A percentile compares a stretch with the other conserved stretches of the same genome.
These are phyloP conservation scores for Gisinianus flammeolus DNA, from an alignment of 2,888 invertebrate genomes.

Conservation along the genomic window DNA sequence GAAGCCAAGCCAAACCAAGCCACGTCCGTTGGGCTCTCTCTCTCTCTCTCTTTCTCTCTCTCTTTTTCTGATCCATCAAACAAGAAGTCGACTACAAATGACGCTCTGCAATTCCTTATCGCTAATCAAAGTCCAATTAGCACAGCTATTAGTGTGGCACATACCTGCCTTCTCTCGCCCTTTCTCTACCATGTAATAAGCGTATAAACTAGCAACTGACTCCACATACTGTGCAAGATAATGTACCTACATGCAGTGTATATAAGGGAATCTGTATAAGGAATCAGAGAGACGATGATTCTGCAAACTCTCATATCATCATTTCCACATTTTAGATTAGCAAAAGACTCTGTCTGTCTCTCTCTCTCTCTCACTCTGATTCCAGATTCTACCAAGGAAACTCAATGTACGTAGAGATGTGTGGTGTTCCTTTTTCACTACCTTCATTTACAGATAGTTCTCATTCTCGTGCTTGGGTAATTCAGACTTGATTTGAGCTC, in stretches of 20 bases:
- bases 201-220: background rate
- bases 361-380: conserved; percentile 9
- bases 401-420: no score
- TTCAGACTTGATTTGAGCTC: no score
- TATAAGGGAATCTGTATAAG: background rate
- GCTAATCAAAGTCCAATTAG: conserved; percentile 58
- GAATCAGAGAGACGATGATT: conserved; percentile 18
- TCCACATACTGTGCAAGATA: background rate
- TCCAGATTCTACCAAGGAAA: no score
- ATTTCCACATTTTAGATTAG: conserved; percentile 44
- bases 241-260: background rate
- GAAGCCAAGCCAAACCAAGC: conserved; percentile 15
- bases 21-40: background rate
- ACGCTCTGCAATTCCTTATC: conserved; percentile 56
- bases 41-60: background rate
- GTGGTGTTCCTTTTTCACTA: no score
- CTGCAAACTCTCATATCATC: conserved; percentile 40
- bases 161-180: conserved; percentile 25
- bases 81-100: conserved; percentile 39
- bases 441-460: no score
- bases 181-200: background rate
- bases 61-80: conserved; percentile 17
- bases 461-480: no score
- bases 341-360: background rate
- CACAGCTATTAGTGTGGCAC: conserved; percentile 51